These are phyloP conservation scores for Acanthornis magna DNA, from an alignment of 2,797 vertebrate species.

Conservation along the genomic window DNA sequence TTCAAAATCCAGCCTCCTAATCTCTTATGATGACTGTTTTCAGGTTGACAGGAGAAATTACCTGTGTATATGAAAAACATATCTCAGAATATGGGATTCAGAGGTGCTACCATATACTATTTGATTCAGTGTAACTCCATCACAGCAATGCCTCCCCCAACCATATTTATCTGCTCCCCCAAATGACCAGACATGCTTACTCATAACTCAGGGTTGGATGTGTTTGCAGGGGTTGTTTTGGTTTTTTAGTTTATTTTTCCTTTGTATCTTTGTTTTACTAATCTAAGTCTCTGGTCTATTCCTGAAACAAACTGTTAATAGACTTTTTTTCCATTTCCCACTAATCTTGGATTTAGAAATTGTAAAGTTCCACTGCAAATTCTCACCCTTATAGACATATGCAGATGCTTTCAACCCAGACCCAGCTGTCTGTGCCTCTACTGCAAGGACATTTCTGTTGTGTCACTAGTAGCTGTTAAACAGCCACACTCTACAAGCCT, in stretches of 20 bases:
- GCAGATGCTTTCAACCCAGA: background rate
- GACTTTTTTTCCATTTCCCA: background rate
- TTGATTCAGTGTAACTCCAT: background rate
- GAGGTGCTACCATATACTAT: background rate
- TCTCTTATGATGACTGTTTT: background rate
- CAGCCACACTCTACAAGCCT: background rate
- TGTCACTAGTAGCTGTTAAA: background rate
- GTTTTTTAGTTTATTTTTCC: fast-evolving
- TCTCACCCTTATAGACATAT: background rate
- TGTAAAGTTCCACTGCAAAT: background rate
- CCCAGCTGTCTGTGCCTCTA: background rate
- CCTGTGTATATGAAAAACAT: background rate
- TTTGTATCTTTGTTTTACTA: background rate
- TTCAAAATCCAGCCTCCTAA: background rate
- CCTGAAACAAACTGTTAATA: background rate
- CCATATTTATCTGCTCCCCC: background rate
- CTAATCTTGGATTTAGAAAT: background rate
- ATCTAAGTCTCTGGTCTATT: background rate
- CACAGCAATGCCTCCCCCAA: background rate
- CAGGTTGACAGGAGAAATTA: background rate
- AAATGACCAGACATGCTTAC: background rate
- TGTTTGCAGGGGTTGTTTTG: fast-evolving
- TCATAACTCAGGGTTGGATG: background rate
- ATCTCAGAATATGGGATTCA: background rate
- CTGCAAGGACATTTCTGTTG: background rate